Conservation (phyloP, 2,797 vertebrate species). For the Crypturellus tataupa region DNA sequence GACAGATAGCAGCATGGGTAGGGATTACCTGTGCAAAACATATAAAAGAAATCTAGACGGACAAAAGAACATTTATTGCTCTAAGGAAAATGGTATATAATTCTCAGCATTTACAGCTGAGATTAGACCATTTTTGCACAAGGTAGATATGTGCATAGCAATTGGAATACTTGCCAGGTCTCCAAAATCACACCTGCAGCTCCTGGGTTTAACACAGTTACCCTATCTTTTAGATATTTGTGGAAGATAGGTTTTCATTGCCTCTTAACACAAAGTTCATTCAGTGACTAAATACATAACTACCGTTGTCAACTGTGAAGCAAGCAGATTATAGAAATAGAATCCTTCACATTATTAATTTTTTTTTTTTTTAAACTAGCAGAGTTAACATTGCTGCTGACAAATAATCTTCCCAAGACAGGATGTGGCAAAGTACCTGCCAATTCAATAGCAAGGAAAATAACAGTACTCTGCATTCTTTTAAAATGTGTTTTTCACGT, state of each 20-base stretch:
- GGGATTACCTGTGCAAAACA: constrained; percentile 47
- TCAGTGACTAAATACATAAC: not conserved
- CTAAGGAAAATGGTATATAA: not conserved
- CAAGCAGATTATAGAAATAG: not conserved
- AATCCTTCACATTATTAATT: not conserved
- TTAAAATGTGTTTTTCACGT: constrained; percentile 59
- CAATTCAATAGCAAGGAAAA: constrained; percentile 39
- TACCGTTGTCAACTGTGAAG: not conserved
- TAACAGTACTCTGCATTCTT: constrained; percentile 13
- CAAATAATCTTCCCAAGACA: constrained; percentile 31
- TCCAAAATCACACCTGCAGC: not conserved
- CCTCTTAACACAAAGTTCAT: not conserved
- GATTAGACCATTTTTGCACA: constrained; percentile 20
- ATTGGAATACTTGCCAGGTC: not conserved
- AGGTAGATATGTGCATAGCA: not conserved
- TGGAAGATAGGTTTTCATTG: not conserved
- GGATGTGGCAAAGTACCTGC: constrained; percentile 2
- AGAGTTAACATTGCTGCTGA: not conserved
- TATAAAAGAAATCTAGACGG: constrained; percentile 38
- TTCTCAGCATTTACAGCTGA: constrained; percentile 19
- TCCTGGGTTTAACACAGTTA: not conserved
- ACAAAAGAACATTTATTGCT: constrained; percentile 44
- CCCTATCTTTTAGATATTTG: not conserved
- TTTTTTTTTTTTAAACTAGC: not conserved
- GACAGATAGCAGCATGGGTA: constrained; percentile 8